These are phyloP conservation scores for Erebia epiphron DNA, from an alignment of 2,888 invertebrate genomes.

Conservation along the genomic window DNA sequence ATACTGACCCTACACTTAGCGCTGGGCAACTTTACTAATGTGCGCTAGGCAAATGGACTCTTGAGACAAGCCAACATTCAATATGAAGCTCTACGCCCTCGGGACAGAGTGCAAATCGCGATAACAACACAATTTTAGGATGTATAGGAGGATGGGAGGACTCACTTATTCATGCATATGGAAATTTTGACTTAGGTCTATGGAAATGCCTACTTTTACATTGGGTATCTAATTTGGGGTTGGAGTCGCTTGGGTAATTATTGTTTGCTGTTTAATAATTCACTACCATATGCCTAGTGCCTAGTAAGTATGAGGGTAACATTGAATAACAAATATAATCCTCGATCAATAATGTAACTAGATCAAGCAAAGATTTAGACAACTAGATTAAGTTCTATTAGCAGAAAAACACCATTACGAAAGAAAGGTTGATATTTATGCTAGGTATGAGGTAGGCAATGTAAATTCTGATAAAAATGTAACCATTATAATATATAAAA, in stretches of 20 bases:
- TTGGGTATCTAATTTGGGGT: slow-evolving; percentile 9
- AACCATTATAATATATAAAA: background rate
- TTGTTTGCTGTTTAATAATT: slow-evolving; percentile 3
- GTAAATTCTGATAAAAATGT: background rate
- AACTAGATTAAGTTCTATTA: too few relatives aligned
- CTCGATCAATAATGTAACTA: too few relatives aligned
- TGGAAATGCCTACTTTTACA: slow-evolving; percentile 33
- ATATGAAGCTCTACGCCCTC: slow-evolving; percentile 60
- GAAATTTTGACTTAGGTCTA: slow-evolving; percentile 66
- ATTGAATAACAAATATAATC: background rate
- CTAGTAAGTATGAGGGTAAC: background rate
- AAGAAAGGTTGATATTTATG: too few relatives aligned
- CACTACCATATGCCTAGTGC: background rate
- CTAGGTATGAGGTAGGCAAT: too few relatives aligned
- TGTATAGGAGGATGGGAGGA: slow-evolving; percentile 59
- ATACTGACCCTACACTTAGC: slow-evolving; percentile 57
- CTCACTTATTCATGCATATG: slow-evolving; percentile 78
- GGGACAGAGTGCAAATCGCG: slow-evolving; percentile 58
- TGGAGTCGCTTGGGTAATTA: background rate
- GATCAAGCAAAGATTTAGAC: too few relatives aligned
- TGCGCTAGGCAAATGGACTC: slow-evolving; percentile 81
- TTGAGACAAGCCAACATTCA: slow-evolving; percentile 58
- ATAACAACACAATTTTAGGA: slow-evolving; percentile 44
- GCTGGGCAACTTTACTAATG: slow-evolving; percentile 80
- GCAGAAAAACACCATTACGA: too few relatives aligned